Evolutionary conservation across 2,797 vertebrate species (phyloP).

Genomic region (Sarcophilus harrisii): DNA sequence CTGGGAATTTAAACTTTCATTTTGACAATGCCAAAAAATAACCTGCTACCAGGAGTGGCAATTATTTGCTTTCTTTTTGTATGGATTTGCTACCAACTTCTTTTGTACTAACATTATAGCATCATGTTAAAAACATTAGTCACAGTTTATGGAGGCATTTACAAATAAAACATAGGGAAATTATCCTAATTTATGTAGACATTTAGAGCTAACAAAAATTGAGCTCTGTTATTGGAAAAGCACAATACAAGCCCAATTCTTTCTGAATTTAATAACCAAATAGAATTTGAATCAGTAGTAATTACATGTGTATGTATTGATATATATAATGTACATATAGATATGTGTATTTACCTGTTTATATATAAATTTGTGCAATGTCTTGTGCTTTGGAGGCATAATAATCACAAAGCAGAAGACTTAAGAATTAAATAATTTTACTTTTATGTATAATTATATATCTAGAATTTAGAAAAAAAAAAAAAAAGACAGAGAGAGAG

Average conservation of each 20-base stretch:
- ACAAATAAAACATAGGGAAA: conserved; percentile 69
- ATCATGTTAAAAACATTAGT: conserved; percentile 73
- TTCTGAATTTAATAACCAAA: conserved; percentile 61
- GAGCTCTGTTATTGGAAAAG: conserved; percentile 64
- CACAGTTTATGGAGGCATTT: conserved; percentile 71
- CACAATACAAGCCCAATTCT: conserved; percentile 37
- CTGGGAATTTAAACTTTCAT: conserved; percentile 1
- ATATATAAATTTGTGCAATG: background rate
- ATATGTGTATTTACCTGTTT: background rate
- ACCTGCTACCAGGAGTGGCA: no score
- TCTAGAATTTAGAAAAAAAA: background rate
- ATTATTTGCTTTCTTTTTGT: conserved; percentile 42
- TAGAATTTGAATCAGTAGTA: conserved; percentile 66
- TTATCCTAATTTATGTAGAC: conserved; percentile 79
- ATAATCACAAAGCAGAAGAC: background rate
- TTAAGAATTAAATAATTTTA: background rate
- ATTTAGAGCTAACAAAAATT: conserved; percentile 69
- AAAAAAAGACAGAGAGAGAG: no score
- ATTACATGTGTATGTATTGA: conserved; percentile 30
- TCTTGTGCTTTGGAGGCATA: background rate
- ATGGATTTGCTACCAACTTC: conserved; percentile 41
- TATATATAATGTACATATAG: background rate
- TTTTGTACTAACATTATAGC: conserved; percentile 54
- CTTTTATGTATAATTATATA: background rate
- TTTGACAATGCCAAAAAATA: background rate